Base-by-base conservation (phyloP, 2,113 vertebrate genomes). In the Urocitellus parryii region DNA sequence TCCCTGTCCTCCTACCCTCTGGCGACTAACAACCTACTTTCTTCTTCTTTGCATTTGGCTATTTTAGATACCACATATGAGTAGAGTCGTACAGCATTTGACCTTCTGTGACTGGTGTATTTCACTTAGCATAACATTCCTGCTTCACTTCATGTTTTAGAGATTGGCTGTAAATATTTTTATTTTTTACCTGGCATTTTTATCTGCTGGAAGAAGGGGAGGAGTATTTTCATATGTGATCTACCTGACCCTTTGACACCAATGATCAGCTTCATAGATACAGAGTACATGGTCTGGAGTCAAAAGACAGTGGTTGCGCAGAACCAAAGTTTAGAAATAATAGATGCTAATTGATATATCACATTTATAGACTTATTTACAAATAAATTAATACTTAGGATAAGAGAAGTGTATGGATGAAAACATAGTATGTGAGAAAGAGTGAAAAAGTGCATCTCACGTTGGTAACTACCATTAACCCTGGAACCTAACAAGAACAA, bases 1-100 rank as follows among this genome's bases (percentile, higher is more conserved):
- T n/a, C 13, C 9, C 2, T 0, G 0, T 13, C 2, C 6, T 25
- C 25, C 4, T 12, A 4, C 34, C 22, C 7, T 8, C 37, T 48
- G 29, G 16, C 42, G 32, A 56, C 20, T 58, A 14, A 9, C 25
- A 16, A 6, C 63, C 29, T n/a, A 4, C 37, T 67, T 87, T 34
- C 24, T 77, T 4, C 25, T 79, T 90, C n/a, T 72, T 53, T 45
- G 17, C 25, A 16, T 65, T 73, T 29, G 17, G 20, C 25, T 76
- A 39, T 51, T 80, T 87, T 72, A 67, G 56, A 25, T 25, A 27
- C 4, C 32, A 53, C 1, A 22, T 9, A 18, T 24, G 20, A 53
- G 2, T 53, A 68, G 63, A 82, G 45, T 51, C 25, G 51, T 1
- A 11, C n/a, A 72, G 34, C 5, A 8, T 58, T 68, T 70, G 17